A percentile compares a stretch with the other conserved stretches of the same genome.
Evolutionary conservation across 1,140 invertebrate genomes (phyloP).

Genomic region (Diorhabda carinulata): DNA sequence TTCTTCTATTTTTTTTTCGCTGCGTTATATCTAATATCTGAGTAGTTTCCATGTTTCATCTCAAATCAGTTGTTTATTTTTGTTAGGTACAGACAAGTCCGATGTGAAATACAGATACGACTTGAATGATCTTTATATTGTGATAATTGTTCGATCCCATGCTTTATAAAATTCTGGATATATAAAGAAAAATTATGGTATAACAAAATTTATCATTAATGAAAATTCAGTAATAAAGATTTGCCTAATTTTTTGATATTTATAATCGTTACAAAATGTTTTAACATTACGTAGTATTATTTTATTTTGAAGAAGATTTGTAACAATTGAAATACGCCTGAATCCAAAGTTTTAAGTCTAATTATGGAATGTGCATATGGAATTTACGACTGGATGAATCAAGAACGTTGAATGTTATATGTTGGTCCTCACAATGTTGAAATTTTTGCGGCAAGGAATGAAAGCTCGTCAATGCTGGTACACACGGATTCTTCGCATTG

Average conservation of each 20-base stretch:
- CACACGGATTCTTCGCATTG: conserved; percentile 6
- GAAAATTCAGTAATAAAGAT: background rate
- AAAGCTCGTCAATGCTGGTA: conserved; percentile 18
- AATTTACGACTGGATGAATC: conserved; percentile 27
- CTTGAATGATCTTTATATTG: background rate
- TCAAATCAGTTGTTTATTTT: no score
- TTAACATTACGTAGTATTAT: background rate
- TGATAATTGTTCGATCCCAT: background rate
- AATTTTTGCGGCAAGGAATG: conserved; percentile 37
- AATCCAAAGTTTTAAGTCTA: conserved; percentile 24
- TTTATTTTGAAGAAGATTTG: conserved; percentile 9
- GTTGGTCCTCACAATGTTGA: conserved; percentile 27
- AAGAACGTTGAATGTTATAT: conserved; percentile 20
- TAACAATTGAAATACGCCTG: conserved; percentile 23
- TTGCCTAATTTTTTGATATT: background rate
- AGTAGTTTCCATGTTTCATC: no score
- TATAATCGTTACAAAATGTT: background rate
- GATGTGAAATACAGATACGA: no score
- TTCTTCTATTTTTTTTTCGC: no score
- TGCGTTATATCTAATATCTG: no score
- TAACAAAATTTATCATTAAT: background rate
- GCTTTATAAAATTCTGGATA: background rate
- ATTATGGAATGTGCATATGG: conserved; percentile 31
- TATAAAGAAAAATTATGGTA: background rate
- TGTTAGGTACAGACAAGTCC: no score